Evolutionary conservation across 2,113 vertebrate species (phyloP).

Genomic region (Hepsetus odoe): DNA sequence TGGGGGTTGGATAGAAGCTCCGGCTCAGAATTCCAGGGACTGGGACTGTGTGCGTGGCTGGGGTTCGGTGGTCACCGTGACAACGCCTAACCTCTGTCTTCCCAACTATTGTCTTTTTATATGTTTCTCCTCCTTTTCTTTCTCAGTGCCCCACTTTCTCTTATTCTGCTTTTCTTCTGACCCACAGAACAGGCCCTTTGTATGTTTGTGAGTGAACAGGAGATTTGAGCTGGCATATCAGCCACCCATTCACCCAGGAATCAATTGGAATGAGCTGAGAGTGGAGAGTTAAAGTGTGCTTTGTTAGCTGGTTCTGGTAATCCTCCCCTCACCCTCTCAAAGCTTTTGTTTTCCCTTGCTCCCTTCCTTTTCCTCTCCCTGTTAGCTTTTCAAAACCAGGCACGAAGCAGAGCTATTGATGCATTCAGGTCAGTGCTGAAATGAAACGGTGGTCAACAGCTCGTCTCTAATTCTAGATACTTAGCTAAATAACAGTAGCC

Average conservation of each 20-base stretch:
- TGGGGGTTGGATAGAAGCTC: too few species aligned
- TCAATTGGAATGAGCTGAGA: slow-evolving; percentile 46
- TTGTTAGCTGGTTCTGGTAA: slow-evolving; percentile 45
- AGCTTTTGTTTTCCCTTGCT: slow-evolving; percentile 29
- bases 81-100: slow-evolving; percentile 23
- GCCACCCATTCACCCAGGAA: slow-evolving; percentile 53
- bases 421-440: background rate
- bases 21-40: too few species aligned
- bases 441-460: background rate
- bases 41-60: too few species aligned
- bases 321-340: slow-evolving; percentile 28
- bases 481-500: background rate
- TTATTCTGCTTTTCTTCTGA: slow-evolving; percentile 21
- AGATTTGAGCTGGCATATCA: slow-evolving; percentile 55
- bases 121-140: background rate
- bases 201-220: slow-evolving; percentile 47
- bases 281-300: slow-evolving; percentile 37
- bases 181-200: slow-evolving; percentile 53
- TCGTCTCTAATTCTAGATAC: background rate
- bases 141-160: slow-evolving; percentile 28
- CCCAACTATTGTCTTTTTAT: background rate
- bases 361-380: slow-evolving; percentile 20
- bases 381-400: slow-evolving; percentile 39
- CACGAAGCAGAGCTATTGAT: slow-evolving; percentile 20
- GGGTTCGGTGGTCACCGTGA: too few species aligned